A percentile compares a stretch with the other conserved stretches of the same genome.
These are phyloP conservation scores for Junco hyemalis DNA, from an alignment of 2,113 vertebrate genomes.

Conservation along the genomic window DNA sequence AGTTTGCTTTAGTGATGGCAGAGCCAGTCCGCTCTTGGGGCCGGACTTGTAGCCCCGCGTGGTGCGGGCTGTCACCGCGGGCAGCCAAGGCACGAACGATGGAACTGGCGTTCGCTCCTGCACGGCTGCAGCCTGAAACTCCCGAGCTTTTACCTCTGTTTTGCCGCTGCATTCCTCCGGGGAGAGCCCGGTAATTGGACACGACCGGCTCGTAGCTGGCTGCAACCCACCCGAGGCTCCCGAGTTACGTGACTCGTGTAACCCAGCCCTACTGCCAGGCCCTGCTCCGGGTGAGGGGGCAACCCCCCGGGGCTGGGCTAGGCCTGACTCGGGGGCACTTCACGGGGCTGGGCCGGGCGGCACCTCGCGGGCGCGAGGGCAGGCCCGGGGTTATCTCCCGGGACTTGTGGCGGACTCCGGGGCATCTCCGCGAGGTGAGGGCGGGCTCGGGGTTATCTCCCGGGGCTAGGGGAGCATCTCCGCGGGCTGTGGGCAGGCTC, in stretches of 20 bases:
- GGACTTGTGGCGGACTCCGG: background rate
- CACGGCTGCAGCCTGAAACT: background rate
- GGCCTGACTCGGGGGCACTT: background rate
- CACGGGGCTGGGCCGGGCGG: too few relatives aligned
- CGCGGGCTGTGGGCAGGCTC: too few relatives aligned
- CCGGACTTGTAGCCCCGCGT: rapidly evolving
- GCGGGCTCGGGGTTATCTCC: background rate
- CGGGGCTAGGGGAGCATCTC: background rate
- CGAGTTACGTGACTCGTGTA: background rate
- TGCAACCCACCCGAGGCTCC: background rate
- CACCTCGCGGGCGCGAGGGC: background rate
- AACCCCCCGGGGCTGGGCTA: background rate
- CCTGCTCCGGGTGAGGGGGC: background rate
- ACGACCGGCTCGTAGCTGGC: background rate
- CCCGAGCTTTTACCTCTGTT: background rate
- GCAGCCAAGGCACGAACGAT: background rate
- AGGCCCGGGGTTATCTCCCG: background rate
- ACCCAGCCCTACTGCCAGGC: background rate
- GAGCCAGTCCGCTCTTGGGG: background rate
- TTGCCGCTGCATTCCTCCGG: background rate
- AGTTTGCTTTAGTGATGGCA: background rate
- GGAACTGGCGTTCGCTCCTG: background rate
- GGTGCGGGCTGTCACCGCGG: background rate
- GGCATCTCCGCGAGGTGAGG: background rate
- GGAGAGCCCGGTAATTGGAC: background rate